Base-by-base conservation (phyloP, 2,888 invertebrate genomes). In the Drepanosiphum platanoidis region DNA sequence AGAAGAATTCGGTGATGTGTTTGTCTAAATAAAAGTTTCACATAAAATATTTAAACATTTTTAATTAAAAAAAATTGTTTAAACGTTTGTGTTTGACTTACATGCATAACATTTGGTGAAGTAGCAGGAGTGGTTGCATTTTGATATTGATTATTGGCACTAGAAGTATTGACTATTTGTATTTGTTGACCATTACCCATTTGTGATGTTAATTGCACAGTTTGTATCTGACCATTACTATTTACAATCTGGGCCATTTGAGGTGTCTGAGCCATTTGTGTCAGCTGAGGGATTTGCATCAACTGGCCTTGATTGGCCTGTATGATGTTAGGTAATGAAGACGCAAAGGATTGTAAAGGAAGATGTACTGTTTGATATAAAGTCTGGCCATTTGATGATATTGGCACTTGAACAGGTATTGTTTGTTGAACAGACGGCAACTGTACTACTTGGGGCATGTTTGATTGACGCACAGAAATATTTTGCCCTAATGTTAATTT, bases 341-440 rank as follows among this genome's bases (percentile, higher is more conserved):
- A 91, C 0, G 92, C 91, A 66, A 94, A 90, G 70, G 96, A 93
- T 90, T 97, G 97, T 30, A 97, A 92, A 0, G 98, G 98, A 88
- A 98, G 94, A 89, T 98, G 97, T 0, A 98, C 94, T 0, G 98
- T 97, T 90, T 98, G 98, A 90, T 97, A 95, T 86, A 98, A 94
- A 0, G 98, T 97, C 90, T 98, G 97, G 0, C 98, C 98, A 90
- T 95, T 95, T 83, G 95, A 93, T 77, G 94, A 93, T 87, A 97
- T 95, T 1, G 97, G 97, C 87, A 97, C 95, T 90, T 97, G 97
- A 7, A 97, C 95, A 0, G 96, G 96, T 80, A 97, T 95, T 86
- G 95, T 94, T 88, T 94, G 94, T 88, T 91, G 92, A 58, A 92
- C 89, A 36, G 75, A 68, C 89, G 93, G 93, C 90, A 93, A 92